Base-by-base conservation (phyloP, 2,888 invertebrate species). In the Diaperis boleti region DNA sequence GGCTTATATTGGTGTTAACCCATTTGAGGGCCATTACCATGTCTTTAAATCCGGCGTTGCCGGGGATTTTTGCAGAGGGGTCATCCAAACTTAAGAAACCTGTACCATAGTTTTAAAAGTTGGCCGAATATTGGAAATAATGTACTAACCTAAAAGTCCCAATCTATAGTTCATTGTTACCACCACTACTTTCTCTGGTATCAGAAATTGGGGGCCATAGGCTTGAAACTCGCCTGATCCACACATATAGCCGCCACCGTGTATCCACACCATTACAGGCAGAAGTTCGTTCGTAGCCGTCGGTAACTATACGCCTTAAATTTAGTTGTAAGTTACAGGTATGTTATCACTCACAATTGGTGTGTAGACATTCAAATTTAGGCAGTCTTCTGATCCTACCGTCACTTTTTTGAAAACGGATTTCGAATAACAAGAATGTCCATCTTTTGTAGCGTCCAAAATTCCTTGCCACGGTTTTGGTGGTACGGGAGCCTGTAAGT, bases 41-140 rank as follows among this genome's bases (percentile, higher is more conserved):
- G 72, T 85, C 85, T 74, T 85, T 85, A 0, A 85, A 75, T 1
- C 83, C 85, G 0, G 84, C 83, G 73, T 85, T 85, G 1, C 85
- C 85, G 0, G 85, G 84, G 44, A 85, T 79, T 52, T 81, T 79
- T 5, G 84, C 70, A 1, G 80, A 75, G 4, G 79, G 72, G 64
- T 85, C 84, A 50, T 82, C 77, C 0, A 85, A 73, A 22, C 80
- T 80, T 20, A 85, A 76, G 60, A 85, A 85, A 11, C 83, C 83
- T 82, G 13, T n/a, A n/a, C n/a, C n/a, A n/a, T n/a, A n/a, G n/a
- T n/a, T 26, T 6, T 26, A 26, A 5, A 3, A 26, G 8, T n/a
- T 26, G 6, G 20, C 3, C 3, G 6, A 20, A 4, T 20, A 6
- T 20, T 4, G 20, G 20, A 4, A 4, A 6, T 20, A 20, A 20